Conservation (phyloP, 2,888 invertebrate species). For the Leptinotarsa rubiginosa region DNA sequence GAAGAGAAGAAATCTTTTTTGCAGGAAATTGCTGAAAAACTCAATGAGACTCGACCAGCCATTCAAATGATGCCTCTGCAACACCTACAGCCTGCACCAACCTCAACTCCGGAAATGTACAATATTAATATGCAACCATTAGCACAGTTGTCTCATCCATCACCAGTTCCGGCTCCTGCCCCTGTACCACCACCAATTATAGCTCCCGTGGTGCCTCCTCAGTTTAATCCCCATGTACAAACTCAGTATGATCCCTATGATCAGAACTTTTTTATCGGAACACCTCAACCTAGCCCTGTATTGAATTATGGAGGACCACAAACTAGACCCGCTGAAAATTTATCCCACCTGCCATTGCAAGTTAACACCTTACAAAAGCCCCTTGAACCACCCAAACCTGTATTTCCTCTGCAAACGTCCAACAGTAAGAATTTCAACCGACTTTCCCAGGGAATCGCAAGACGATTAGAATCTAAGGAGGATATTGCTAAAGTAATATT, state of each 20-base stretch:
- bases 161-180: slow-evolving; percentile 49
- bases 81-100: not conserved
- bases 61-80: slow-evolving; percentile 5
- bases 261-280: slow-evolving; percentile 61
- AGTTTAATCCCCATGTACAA: slow-evolving; percentile 33
- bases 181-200: slow-evolving; percentile 35
- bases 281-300: slow-evolving; percentile 6
- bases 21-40: slow-evolving; percentile 62
- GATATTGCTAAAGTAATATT: slow-evolving; percentile 49
- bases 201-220: slow-evolving; percentile 24
- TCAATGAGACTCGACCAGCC: slow-evolving; percentile 50
- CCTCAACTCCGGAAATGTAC: slow-evolving; percentile 4
- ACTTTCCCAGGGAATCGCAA: not conserved
- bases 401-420: not conserved
- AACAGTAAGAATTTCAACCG: not conserved
- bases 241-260: slow-evolving; percentile 55
- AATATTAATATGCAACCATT: slow-evolving; percentile 30
- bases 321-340: not conserved
- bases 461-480: slow-evolving; percentile 38
- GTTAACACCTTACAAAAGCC: slow-evolving; percentile 8
- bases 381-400: not conserved
- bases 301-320: not conserved
- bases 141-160: slow-evolving; percentile 35
- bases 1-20: slow-evolving; percentile 59
- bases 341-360: not conserved